Base-by-base conservation (phyloP, 2,888 invertebrate species). In the Polydrusus cervinus region DNA sequence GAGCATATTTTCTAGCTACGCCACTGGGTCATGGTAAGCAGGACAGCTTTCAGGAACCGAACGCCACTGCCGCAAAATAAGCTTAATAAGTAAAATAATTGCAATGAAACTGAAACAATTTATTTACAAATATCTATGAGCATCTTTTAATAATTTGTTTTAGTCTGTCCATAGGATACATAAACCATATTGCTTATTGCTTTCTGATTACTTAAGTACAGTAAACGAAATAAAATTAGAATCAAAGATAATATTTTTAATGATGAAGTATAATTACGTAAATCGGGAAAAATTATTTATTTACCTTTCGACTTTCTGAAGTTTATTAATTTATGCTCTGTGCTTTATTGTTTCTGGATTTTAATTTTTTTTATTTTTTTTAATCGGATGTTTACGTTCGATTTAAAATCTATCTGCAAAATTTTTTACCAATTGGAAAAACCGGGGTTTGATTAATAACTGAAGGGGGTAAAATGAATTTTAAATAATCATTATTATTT, bases 181-280 rank as follows among this genome's bases (percentile, higher is more conserved):
- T 20, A 20, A 51, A 20, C 51, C 51, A 20, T 51, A 51, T 51
- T 51, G 51, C 51, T 20, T 51, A 51, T 16, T 18, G 6, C n/a
- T n/a, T 8, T 18, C 16, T 18, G 8, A 49, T 14, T 18, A 18
- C 18, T 49, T 14, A 2, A 47, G 3, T 18, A 49, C 1, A 20
- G 7, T 51, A 51, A 51, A 51, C 51, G 18, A 20, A 20, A 51
- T 11, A 20, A 51, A 51, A 51, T 20, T 20, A 51, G 11, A 51
- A 51, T 51, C 51, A 20, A 20, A 49, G 49, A 18, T 18, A 7
- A 5, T 49, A 49, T 18, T 25, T 25, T 25, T 34, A 9, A 34
- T 34, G 7, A 34, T 9, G 10, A 20, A 51, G 51, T 51, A 1
- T 10, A 1, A 20, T 51, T 51, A 3, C 25, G 1, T 5, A 47